These are phyloP conservation scores for Rhabdornis inornatus DNA, from an alignment of 2,113 vertebrate species.

Conservation along the genomic window DNA sequence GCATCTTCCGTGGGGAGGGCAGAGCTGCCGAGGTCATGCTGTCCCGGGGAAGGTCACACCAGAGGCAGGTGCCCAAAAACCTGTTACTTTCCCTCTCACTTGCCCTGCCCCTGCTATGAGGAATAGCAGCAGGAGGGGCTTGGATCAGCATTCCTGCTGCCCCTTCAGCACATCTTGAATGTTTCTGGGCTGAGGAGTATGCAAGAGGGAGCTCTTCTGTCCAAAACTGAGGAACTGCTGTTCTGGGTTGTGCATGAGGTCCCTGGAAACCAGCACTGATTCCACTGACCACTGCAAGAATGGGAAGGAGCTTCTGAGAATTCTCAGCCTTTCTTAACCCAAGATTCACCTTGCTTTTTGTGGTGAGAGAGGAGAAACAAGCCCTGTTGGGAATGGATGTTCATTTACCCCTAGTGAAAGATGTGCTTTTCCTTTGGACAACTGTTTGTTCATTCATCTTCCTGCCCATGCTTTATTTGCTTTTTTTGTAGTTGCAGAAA, in stretches of 20 bases:
- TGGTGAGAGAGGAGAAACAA: neutral
- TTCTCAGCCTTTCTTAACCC: neutral
- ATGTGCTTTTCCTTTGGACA: neutral
- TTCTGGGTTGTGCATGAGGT: neutral
- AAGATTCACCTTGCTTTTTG: neutral
- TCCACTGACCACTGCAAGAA: neutral
- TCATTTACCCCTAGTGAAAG: neutral
- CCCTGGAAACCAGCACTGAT: neutral
- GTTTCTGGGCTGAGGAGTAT: neutral
- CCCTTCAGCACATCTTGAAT: neutral
- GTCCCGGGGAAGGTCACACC: neutral
- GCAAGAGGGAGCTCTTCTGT: neutral
- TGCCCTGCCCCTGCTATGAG: neutral
- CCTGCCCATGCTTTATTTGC: neutral
- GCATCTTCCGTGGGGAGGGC: neutral
- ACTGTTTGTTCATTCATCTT: neutral
- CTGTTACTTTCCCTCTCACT: neutral
- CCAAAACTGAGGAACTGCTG: neutral
- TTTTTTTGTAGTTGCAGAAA: neutral
- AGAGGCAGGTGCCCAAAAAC: constrained; percentile 12
- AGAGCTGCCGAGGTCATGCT: neutral
- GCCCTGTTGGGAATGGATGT: fast-evolving
- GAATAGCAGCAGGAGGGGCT: neutral
- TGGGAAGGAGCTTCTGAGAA: neutral
- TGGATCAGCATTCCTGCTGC: neutral